A percentile compares a stretch with the other conserved stretches of the same genome.
phyloP scores from a whole-genome alignment of 30 jellyfish, hydroid and myxozoan species.

The Hydractinia echinata region DNA sequence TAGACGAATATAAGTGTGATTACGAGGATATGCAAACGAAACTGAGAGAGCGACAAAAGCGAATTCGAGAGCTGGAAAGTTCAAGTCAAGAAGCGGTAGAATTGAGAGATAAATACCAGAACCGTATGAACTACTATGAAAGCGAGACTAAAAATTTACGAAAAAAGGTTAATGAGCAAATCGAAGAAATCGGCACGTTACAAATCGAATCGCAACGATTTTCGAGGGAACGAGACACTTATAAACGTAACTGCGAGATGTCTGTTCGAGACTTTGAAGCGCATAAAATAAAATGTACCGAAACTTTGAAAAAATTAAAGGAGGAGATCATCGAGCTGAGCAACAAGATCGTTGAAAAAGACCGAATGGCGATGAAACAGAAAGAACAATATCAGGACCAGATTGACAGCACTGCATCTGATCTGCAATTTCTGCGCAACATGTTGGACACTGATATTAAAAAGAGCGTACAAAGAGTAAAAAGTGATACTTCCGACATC shows the following conservation, averaged over 20 bases:
- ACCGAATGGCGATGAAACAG: conserved; percentile 77
- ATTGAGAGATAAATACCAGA: conserved; percentile 18
- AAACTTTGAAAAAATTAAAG: conserved; percentile 50
- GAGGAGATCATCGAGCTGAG: conserved; percentile 81
- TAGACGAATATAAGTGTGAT: conserved; percentile 42
- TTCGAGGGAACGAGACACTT: conserved; percentile 56
- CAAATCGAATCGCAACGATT: conserved; percentile 61
- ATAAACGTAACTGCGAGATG: conserved; percentile 41
- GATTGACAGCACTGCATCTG: conserved; percentile 74
- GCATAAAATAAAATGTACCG: conserved; percentile 67
- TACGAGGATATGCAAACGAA: conserved; percentile 46
- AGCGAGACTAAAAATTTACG: conserved; percentile 54
- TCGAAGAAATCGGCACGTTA: conserved; percentile 61
- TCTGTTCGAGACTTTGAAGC: conserved; percentile 60
- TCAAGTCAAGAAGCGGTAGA: conserved; percentile 23
- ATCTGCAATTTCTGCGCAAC: conserved; percentile 63
- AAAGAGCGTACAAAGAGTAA: neutral
- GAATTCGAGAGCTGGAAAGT: conserved; percentile 58
- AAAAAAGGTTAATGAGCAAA: conserved; percentile 39
- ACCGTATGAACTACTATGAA: conserved; percentile 41
- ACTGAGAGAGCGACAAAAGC: conserved; percentile 52
- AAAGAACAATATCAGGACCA: conserved; percentile 82
- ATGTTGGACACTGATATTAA: conserved; percentile 34
- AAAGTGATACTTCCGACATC: neutral
- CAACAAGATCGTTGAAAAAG: conserved; percentile 71